Conservation (phyloP, 2,113 vertebrate species). For the Mirounga angustirostris region DNA sequence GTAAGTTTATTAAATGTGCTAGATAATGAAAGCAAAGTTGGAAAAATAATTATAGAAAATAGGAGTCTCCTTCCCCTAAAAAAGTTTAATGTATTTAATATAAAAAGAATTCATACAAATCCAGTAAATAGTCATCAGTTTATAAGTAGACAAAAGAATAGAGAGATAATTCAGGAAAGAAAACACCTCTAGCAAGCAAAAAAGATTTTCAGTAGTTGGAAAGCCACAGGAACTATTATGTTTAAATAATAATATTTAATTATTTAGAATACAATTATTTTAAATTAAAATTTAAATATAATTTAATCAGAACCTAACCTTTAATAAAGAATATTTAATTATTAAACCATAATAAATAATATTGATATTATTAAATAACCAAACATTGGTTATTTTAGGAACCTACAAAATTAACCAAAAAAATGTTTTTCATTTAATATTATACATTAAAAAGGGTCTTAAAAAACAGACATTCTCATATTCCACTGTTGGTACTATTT, state of each 20-base stretch:
- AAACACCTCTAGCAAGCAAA: neutral
- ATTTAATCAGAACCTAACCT: neutral
- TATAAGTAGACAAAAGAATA: neutral
- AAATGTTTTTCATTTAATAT: neutral
- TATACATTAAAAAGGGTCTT: neutral
- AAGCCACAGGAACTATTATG: neutral
- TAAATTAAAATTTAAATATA: constrained; percentile 3
- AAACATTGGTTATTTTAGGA: neutral
- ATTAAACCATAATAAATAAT: neutral
- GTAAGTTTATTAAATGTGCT: neutral
- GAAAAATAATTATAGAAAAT: constrained; percentile 28
- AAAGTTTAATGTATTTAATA: neutral
- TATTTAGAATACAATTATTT: neutral
- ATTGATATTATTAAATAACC: neutral
- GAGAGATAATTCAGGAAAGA: neutral
- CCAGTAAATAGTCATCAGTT: neutral
- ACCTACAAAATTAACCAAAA: neutral
- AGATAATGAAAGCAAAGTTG: constrained; percentile 21
- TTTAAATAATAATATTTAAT: neutral
- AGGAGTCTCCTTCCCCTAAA: neutral
- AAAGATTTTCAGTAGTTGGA: neutral
- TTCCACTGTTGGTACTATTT: neutral
- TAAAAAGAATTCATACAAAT: neutral
- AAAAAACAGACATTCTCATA: neutral
- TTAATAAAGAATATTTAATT: neutral